Evolutionary conservation across 2,113 vertebrate genomes (phyloP).

Genomic region (Dryoscopus gambensis): DNA sequence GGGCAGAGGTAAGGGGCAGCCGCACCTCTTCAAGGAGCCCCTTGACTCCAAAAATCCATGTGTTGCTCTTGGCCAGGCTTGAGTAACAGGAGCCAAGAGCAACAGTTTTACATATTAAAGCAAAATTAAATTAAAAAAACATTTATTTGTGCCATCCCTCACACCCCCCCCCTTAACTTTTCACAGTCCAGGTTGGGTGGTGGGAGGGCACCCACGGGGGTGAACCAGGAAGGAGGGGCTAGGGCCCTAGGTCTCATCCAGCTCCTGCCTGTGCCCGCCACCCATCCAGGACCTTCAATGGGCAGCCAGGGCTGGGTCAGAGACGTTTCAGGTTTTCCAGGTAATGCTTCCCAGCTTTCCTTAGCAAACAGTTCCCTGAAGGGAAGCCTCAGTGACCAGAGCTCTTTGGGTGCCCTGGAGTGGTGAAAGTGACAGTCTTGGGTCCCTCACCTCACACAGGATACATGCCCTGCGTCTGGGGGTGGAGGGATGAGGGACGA

Average conservation of each 20-base stretch:
- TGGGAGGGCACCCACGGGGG: neutral
- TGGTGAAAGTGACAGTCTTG: neutral
- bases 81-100: slow-evolving; percentile 20
- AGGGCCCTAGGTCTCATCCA: rapidly evolving
- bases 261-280: rapidly evolving
- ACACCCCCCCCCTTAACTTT: neutral
- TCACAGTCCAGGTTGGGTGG: neutral
- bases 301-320: neutral
- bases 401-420: neutral
- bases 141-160: neutral
- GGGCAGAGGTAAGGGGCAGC: neutral
- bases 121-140: slow-evolving; percentile 60
- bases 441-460: neutral
- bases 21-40: neutral
- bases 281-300: neutral
- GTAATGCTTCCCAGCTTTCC: neutral
- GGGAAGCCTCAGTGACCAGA: neutral
- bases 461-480: rapidly evolving
- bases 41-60: neutral
- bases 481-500: neutral
- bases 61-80: slow-evolving; percentile 42
- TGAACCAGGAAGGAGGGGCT: neutral
- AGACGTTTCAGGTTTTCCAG: neutral
- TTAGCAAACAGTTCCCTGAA: neutral
- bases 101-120: slow-evolving; percentile 61